phyloP scores from a whole-genome alignment of 1,140 invertebrate species.

The Cheumatopsyche charites region DNA sequence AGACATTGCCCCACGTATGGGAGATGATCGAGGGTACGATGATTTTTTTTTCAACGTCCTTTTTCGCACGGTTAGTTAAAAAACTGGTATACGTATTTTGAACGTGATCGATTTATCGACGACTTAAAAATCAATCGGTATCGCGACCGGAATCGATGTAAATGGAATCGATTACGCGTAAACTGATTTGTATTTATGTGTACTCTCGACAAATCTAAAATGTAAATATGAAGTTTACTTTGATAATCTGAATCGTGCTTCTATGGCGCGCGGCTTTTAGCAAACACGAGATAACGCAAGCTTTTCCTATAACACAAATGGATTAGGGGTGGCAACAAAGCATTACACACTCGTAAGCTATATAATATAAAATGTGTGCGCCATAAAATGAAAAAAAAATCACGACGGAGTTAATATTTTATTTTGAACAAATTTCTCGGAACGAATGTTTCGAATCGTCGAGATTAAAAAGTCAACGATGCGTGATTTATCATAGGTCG shows the following conservation, averaged over 20 bases:
- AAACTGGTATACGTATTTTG: neutral
- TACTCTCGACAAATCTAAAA: constrained; percentile 17
- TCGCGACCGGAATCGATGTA: neutral
- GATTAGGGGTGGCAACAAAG: constrained; percentile 13
- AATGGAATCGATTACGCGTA: neutral
- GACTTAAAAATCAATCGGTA: neutral
- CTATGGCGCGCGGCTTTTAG: neutral
- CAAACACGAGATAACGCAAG: constrained; percentile 32
- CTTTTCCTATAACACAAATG: constrained; percentile 27
- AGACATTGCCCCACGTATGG: constrained; percentile 28
- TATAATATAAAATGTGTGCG: neutral
- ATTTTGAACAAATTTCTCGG: constrained; percentile 4
- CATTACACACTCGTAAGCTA: neutral
- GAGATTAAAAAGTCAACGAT: constrained; percentile 16
- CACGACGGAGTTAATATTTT: neutral
- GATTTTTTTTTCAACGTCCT: constrained; percentile 6
- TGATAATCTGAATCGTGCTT: constrained; percentile 27
- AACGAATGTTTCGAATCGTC: constrained; percentile 8
- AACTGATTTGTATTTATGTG: constrained; percentile 11
- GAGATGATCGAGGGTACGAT: constrained; percentile 21
- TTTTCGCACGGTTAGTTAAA: neutral
- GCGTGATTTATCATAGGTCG: constrained; percentile 32
- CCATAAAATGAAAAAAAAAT: too few species aligned
- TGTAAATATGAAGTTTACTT: constrained; percentile 28
- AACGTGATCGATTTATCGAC: neutral